Evolutionary conservation across 2,888 invertebrate species (phyloP).

Genomic region (Caenorhabditis uteleia): DNA sequence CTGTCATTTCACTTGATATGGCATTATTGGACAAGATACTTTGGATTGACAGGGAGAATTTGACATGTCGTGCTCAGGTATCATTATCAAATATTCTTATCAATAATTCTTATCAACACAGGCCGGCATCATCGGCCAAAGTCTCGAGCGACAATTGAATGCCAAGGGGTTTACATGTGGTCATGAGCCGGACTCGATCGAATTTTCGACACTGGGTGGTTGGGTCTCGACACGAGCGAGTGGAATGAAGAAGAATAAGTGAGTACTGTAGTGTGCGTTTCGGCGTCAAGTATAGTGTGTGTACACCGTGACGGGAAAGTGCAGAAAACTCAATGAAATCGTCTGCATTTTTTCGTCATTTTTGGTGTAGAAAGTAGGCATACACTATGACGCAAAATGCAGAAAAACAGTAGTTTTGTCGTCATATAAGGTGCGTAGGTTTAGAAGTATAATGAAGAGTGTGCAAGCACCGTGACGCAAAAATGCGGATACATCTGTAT

Average conservation of each 20-base stretch:
- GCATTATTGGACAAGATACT: conserved; percentile 91
- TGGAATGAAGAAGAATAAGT: conserved; percentile 99
- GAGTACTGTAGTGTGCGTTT: background rate
- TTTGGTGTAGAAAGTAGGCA: background rate
- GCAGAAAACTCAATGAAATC: too few relatives aligned
- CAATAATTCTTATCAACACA: conserved; percentile 10
- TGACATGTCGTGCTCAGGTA: conserved; percentile 83
- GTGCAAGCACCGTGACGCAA: too few relatives aligned
- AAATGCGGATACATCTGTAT: too few relatives aligned
- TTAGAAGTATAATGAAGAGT: too few relatives aligned
- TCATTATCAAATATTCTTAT: conserved; percentile 69
- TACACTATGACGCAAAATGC: too few relatives aligned
- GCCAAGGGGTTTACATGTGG: conserved; percentile 74
- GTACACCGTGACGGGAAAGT: too few relatives aligned
- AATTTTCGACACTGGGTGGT: conserved; percentile 87
- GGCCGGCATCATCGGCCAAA: conserved; percentile 63
- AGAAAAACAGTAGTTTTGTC: too few relatives aligned
- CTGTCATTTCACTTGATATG: conserved; percentile 89
- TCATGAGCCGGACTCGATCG: conserved; percentile 97
- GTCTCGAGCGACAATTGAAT: conserved; percentile 57
- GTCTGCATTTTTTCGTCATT: too few relatives aligned
- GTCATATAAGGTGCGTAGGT: too few relatives aligned
- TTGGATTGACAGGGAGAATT: conserved; percentile 87
- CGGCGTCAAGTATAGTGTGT: background rate
- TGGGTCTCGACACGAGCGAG: conserved; percentile 96